Conservation (phyloP, 1,140 invertebrate genomes). For the Bombus confusus region DNA sequence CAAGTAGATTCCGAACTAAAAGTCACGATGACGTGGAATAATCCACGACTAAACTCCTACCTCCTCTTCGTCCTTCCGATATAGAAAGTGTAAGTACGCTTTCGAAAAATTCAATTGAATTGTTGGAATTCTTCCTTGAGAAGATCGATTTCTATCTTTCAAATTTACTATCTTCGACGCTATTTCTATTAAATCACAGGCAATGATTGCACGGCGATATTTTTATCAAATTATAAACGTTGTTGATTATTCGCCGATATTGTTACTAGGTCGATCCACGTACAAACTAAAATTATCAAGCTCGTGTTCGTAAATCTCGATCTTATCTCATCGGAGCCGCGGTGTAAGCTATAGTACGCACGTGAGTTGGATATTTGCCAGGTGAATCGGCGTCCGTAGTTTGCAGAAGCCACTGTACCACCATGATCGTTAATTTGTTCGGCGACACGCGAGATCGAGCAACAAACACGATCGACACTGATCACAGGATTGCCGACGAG, state of each 20-base stretch:
- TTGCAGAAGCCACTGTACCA: slow-evolving; percentile 19
- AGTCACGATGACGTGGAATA: slow-evolving; percentile 30
- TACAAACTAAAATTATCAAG: neutral
- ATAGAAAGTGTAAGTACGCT: too few species aligned
- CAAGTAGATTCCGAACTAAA: slow-evolving; percentile 11
- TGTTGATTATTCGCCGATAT: neutral
- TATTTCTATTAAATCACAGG: neutral
- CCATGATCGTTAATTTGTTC: slow-evolving; percentile 59
- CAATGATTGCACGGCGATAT: neutral
- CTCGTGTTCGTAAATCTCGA: slow-evolving; percentile 13
- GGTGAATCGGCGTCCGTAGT: neutral
- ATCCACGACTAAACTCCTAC: neutral
- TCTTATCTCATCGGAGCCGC: neutral
- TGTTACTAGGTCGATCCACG: neutral
- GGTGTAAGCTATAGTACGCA: neutral
- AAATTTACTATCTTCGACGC: neutral
- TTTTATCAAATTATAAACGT: neutral
- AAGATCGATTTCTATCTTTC: neutral
- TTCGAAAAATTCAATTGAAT: neutral
- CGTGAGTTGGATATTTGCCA: neutral
- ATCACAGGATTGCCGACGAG: slow-evolving; percentile 54
- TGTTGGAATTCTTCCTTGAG: neutral
- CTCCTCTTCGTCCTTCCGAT: neutral
- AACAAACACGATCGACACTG: slow-evolving; percentile 67
- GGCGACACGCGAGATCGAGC: slow-evolving; percentile 56